Evolutionary conservation across 1,140 invertebrate species (phyloP).

Genomic region (Drosophila gunungcola): DNA sequence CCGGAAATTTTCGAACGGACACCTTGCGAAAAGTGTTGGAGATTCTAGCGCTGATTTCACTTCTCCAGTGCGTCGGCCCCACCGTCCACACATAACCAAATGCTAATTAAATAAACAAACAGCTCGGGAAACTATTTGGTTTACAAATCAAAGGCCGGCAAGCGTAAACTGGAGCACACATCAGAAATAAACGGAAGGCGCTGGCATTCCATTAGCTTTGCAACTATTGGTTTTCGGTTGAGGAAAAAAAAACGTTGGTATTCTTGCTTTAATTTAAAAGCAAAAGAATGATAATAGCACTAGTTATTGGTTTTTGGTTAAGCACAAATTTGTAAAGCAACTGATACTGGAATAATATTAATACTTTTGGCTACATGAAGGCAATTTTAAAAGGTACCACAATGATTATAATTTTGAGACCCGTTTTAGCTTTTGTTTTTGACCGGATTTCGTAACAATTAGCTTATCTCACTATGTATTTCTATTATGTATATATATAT

Average conservation of each 20-base stretch:
- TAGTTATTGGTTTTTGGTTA: no score
- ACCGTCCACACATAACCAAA: slow-evolving; percentile 20
- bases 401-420: no score
- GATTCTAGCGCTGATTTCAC: background rate
- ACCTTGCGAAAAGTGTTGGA: slow-evolving; percentile 8
- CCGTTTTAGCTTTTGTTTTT: no score
- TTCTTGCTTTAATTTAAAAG: background rate
- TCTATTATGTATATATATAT: no score
- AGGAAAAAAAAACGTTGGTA: background rate
- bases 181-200: slow-evolving; percentile 14
- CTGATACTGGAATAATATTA: no score
- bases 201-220: slow-evolving; percentile 9
- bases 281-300: no score
- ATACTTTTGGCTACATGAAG: no score
- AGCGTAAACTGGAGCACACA: slow-evolving; percentile 35
- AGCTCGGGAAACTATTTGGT: slow-evolving; percentile 71
- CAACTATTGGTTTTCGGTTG: slow-evolving; percentile 9
- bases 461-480: no score
- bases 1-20: slow-evolving; percentile 22
- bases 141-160: slow-evolving; percentile 57
- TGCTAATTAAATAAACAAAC: slow-evolving; percentile 79
- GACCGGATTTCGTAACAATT: no score
- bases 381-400: no score
- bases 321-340: no score
- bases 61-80: background rate